Evolutionary conservation across 2,797 vertebrate genomes (phyloP).

Genomic region (Cyprinodon diabolis): DNA sequence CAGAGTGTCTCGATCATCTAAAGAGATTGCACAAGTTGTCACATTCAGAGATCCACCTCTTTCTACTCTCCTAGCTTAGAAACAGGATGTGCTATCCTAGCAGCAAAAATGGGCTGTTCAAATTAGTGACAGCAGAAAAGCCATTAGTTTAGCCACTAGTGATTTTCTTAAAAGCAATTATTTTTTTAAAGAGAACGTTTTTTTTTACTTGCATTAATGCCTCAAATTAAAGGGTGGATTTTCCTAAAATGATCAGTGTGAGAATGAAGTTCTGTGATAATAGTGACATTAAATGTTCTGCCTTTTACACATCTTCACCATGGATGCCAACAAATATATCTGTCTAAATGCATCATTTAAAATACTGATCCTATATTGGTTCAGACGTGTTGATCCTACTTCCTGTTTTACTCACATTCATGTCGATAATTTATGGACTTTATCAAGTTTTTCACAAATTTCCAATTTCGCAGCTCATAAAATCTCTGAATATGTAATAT

Average conservation of each 20-base stretch:
- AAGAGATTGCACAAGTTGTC: neutral
- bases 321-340: neutral
- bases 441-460: neutral
- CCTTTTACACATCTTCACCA: neutral
- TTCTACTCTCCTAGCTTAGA: neutral
- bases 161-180: constrained; percentile 4
- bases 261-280: neutral
- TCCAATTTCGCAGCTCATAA: constrained; percentile 9
- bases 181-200: neutral
- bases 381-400: neutral
- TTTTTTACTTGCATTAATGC: neutral
- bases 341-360: neutral
- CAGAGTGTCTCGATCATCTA: neutral
- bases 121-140: constrained; percentile 2
- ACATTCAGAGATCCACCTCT: neutral
- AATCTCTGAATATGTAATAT: neutral
- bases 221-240: constrained; percentile 1
- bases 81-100: neutral
- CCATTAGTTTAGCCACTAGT: neutral
- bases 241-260: neutral
- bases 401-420: neutral
- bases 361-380: neutral
- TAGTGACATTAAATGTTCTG: neutral
- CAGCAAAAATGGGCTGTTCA: neutral
- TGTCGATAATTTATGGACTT: neutral